Percentiles rank a stretch among this genome's conserved stretches.
These are phyloP conservation scores for Mustela nigripes DNA, from an alignment of 2,113 vertebrate genomes.

Conservation along the genomic window DNA sequence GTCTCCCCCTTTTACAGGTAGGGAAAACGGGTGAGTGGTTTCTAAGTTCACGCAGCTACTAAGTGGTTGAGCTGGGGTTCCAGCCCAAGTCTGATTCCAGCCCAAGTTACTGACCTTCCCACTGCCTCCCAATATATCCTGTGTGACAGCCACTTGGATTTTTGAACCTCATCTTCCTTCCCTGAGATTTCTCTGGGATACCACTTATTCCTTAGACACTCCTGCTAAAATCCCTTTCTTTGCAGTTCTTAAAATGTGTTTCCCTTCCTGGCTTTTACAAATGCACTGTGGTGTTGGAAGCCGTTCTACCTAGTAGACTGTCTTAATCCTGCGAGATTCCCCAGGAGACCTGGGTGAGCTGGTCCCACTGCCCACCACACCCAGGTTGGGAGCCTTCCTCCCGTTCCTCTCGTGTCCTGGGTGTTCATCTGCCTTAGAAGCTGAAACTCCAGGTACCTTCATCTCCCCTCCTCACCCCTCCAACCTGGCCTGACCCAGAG, in stretches of 20 bases:
- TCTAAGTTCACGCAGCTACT: neutral
- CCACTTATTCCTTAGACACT: neutral
- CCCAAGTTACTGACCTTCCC: neutral
- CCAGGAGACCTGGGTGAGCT: neutral
- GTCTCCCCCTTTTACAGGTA: neutral
- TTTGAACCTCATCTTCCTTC: neutral
- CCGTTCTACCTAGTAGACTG: neutral
- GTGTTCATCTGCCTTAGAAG: neutral
- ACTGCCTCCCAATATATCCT: fast-evolving
- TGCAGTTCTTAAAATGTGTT: neutral
- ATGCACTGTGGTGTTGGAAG: neutral
- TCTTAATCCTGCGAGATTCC: neutral
- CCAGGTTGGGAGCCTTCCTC: fast-evolving
- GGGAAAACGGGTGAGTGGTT: neutral
- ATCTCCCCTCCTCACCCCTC: neutral
- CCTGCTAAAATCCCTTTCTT: neutral
- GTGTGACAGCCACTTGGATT: neutral
- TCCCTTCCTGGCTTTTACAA: neutral
- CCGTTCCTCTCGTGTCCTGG: neutral
- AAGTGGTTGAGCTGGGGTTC: neutral
- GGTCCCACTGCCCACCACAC: fast-evolving
- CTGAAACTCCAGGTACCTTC: neutral
- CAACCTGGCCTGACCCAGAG: neutral
- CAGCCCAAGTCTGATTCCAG: neutral
- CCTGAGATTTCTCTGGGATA: neutral